Conservation (phyloP, 2,888 invertebrate species). For the Villa cingulata region DNA sequence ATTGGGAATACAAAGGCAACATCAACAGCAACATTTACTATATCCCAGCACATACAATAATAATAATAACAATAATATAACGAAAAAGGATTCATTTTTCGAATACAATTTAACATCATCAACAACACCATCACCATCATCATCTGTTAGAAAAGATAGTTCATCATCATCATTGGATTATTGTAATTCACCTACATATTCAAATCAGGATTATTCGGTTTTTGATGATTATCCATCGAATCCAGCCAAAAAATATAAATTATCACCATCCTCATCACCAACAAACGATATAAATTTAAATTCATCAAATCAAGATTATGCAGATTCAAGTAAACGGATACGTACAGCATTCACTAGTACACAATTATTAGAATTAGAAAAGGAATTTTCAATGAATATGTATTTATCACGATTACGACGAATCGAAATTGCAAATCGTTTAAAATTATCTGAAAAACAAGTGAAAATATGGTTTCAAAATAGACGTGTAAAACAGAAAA, state of each 20-base stretch:
- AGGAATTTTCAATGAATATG: constrained; percentile 82
- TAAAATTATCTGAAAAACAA: constrained; percentile 84
- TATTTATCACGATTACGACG: constrained; percentile 77
- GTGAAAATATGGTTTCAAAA: constrained; percentile 95
- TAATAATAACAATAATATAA: constrained; percentile 12
- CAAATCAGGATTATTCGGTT: constrained; percentile 21
- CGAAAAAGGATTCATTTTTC: constrained; percentile 19
- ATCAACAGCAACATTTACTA: constrained; percentile 21
- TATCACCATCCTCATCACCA: constrained; percentile 25
- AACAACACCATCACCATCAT: neutral
- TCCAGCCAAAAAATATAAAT: constrained; percentile 26
- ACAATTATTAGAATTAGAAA: constrained; percentile 71
- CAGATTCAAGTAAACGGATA: constrained; percentile 71
- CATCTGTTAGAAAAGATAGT: neutral
- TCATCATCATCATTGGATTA: constrained; percentile 10
- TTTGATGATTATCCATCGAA: constrained; percentile 22
- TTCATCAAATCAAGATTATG: constrained; percentile 34
- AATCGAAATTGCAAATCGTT: constrained; percentile 83
- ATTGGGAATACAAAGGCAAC: constrained; percentile 48
- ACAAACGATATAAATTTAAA: constrained; percentile 14
- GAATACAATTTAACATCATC: neutral
- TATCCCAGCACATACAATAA: constrained; percentile 21
- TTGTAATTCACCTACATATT: constrained; percentile 32
- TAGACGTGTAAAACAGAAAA: constrained; percentile 84
- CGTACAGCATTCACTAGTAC: constrained; percentile 88